phyloP scores from a whole-genome alignment of 2,113 vertebrate species.

The Psilopsiagon aymara region DNA sequence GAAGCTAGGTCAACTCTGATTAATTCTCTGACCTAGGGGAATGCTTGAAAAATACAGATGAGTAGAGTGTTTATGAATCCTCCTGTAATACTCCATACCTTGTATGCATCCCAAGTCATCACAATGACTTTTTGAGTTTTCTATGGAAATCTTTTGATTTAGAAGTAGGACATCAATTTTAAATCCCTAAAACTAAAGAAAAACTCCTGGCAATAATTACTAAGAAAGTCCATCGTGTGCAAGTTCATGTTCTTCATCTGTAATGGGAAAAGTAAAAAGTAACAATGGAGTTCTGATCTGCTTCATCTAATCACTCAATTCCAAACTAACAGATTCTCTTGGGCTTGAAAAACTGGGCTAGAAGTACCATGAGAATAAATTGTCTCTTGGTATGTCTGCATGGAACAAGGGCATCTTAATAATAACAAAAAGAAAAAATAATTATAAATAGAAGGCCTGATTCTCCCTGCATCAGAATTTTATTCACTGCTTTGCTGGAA shows the following conservation, averaged over 20 bases:
- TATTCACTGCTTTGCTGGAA: neutral
- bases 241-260: neutral
- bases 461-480: neutral
- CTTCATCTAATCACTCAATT: conserved; percentile 21
- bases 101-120: neutral
- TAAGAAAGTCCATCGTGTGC: neutral
- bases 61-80: neutral
- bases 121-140: neutral
- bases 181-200: neutral
- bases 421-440: conserved; percentile 41
- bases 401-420: conserved; percentile 12
- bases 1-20: neutral
- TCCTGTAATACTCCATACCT: neutral
- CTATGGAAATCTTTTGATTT: neutral
- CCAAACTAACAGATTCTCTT: neutral
- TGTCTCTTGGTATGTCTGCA: conserved; percentile 10
- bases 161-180: neutral
- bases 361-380: neutral
- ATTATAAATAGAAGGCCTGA: conserved; percentile 6
- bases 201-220: neutral
- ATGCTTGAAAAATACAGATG: neutral
- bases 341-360: conserved; percentile 46
- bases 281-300: neutral
- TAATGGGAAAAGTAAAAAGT: conserved; percentile 1
- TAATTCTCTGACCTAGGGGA: neutral